Base-by-base conservation (phyloP, 2,113 vertebrate genomes). In the Rutilus rutilus region DNA sequence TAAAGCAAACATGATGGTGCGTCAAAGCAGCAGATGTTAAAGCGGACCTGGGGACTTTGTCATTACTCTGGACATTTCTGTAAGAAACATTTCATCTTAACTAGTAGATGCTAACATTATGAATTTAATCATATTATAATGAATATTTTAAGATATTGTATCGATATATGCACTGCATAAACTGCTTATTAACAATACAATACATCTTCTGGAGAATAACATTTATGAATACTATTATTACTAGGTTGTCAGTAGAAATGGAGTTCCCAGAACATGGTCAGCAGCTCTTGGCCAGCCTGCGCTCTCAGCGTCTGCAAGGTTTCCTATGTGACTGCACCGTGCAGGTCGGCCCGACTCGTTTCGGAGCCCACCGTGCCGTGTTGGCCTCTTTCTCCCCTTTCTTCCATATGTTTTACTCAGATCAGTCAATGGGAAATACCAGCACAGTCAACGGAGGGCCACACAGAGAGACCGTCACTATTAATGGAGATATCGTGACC, bases 321-420 rank as follows among this genome's bases (percentile, higher is more conserved):
- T 97, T 98, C 90, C 96, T 99, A 2, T 98, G 97, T 85, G 97
- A 99, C 92, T 99, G 97, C 91, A 96, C 96, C 0, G 95, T 99
- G 50, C 91, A 95, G 87, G 97, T 98, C 83, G 97, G 97, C 79
- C 92, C 94, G 42, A 92, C 95, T 6, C 94, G 93, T 11, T 99
- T 98, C 91, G 89, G 96, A 77, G 97, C 97, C 27, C 97, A 98
- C 87, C 95, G 97, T 0, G 97, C 97, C 0, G 96, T 99, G 5
- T 92, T 99, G 90, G 97, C 97, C 9, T 97, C 97, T 88, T 98
- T 96, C 92, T 97, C 97, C 12, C 95, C 97, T 0, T 99, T 98
- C 91, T 99, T 99, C 92, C 97, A 97, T 93, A 97, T 98, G 93
- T 98, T 97, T 87, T 98, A 97, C 92, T 96, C 96, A 1, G 97